Evolutionary conservation across 2,888 invertebrate genomes (phyloP).

Genomic region (Deladenus siricidicola): DNA sequence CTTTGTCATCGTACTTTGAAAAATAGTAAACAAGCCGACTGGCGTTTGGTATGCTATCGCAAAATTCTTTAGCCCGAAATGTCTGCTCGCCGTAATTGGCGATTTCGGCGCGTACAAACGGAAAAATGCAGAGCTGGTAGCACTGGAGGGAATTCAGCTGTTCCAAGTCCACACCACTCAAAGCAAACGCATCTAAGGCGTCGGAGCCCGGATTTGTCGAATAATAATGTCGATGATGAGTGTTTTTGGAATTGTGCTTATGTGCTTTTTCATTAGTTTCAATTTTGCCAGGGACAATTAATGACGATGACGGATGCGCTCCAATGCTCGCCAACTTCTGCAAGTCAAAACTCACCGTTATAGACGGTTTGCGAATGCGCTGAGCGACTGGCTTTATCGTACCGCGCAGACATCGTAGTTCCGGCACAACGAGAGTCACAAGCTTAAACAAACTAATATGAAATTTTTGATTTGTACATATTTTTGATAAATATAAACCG

Average conservation of each 20-base stretch:
- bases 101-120: constrained; percentile 36
- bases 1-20: not conserved
- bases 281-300: not conserved
- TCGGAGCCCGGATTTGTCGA: too few species aligned
- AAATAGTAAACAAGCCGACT: not conserved
- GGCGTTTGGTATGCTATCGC: constrained; percentile 7
- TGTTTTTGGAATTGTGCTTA: not conserved
- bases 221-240: too few species aligned
- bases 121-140: constrained; percentile 42
- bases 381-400: constrained; percentile 17
- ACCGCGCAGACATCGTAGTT: constrained; percentile 19
- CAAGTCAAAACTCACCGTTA: constrained; percentile 4
- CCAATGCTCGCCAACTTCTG: not conserved
- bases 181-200: not conserved
- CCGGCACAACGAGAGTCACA: constrained; percentile 23
- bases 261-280: not conserved
- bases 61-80: constrained; percentile 18
- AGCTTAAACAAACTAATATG: too few species aligned
- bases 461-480: too few species aligned
- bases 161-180: constrained; percentile 4
- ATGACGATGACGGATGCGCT: not conserved
- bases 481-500: too few species aligned
- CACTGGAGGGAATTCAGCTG: constrained; percentile 18
- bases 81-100: constrained; percentile 7
- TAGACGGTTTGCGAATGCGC: not conserved